Evolutionary conservation across 2,113 vertebrate species (phyloP), one percentile per base, ranked within the genome.

Genomic region (Alexandromys fortis): DNA sequence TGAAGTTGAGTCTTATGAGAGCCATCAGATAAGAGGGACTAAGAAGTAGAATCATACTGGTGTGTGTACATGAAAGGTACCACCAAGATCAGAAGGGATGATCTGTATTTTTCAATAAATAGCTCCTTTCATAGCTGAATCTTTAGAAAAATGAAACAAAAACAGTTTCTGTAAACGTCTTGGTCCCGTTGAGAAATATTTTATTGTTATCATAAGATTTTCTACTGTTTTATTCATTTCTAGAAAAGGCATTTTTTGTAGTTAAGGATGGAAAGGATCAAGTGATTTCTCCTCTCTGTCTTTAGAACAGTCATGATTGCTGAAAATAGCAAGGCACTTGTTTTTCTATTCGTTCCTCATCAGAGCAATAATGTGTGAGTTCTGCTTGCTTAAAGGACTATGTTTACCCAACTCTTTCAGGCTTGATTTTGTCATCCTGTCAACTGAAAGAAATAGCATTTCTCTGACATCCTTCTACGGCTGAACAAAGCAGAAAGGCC

Each of bases 171-270:
- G 82, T 90, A 77, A 89, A 86, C 75, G 16, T 70, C 17, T 89
- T 95, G 65, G 19, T 19, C 58, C n/a, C 35, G 2, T 6, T 76
- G 79, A 95, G 24, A 96, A 86, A 92, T 86, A 86, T 61, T 47
- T 89, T 85, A 92, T 63, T 81, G 38, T 81, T 52, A 58, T 73
- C 7, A 26, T 87, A 83, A 94, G 68, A 88, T 94, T 86, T 86
- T 4, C 61, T 91, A 86, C 24, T 96, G 30, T 30, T 52, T 85
- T 92, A 38, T 61, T 86, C 42, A 3, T 45, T 96, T 95, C 76
- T 77, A 92, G 47, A 81, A 97, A 79, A 88, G 35, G 19, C 30
- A 33, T 83, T 83, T 90, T 94, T 95, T 92, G 52, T 68, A 81
- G 7, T 78, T 58, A 8, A 49, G 10, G 96, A 42, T 86, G 42